phyloP scores from a whole-genome alignment of 2,888 invertebrate genomes.

The Hetaerina titia region DNA sequence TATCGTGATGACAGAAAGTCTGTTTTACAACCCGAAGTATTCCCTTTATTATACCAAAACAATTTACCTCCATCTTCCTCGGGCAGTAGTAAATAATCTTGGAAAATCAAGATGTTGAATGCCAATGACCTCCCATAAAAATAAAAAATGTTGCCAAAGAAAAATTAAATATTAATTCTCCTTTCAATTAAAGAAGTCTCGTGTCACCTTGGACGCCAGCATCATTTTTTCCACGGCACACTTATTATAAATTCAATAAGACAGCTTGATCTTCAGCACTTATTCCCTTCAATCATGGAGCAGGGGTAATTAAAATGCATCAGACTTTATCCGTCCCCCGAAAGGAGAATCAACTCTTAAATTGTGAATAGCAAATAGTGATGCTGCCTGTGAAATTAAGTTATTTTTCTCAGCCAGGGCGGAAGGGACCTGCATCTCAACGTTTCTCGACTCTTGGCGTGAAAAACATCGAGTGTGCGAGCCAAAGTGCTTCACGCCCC shows the following conservation, averaged over 20 bases:
- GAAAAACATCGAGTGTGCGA: background rate
- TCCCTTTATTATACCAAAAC: background rate
- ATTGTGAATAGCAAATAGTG: background rate
- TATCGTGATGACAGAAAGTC: background rate
- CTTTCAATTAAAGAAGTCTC: too few species aligned
- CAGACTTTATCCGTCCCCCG: too few species aligned
- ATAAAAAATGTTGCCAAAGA: too few species aligned
- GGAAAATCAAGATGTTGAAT: background rate
- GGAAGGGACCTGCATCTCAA: background rate
- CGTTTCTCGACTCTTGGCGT: background rate
- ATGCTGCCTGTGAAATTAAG: background rate
- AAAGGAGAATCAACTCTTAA: too few species aligned
- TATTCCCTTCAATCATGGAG: too few species aligned
- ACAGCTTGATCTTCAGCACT: too few species aligned
- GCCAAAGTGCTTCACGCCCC: background rate
- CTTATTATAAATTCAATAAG: too few species aligned
- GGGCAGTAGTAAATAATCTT: background rate
- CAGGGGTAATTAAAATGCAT: too few species aligned
- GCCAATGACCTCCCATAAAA: too few species aligned
- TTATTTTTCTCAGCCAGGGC: background rate
- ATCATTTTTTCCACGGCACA: too few species aligned
- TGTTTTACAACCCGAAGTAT: background rate
- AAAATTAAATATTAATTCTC: too few species aligned
- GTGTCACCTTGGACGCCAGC: too few species aligned
- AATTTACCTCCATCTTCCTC: background rate